These are phyloP conservation scores for Ctena decussata DNA, from an alignment of 2,888 invertebrate species.

Conservation along the genomic window DNA sequence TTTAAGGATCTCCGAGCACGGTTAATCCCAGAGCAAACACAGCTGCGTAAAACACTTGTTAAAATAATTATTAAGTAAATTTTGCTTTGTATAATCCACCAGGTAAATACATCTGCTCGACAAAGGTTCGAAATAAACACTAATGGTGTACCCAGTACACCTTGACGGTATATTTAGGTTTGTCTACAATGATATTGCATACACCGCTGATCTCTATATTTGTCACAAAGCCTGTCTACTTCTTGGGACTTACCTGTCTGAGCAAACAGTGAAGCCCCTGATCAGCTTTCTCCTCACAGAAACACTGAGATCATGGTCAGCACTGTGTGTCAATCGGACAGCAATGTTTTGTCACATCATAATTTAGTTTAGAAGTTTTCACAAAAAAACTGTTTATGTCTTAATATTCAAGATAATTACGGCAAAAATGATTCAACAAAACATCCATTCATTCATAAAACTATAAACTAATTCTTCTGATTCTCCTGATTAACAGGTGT, in stretches of 20 bases:
- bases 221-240: neutral
- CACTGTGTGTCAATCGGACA: no score
- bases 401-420: no score
- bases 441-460: neutral
- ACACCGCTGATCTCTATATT: constrained; percentile 2
- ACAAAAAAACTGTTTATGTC: no score
- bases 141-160: neutral
- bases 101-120: neutral
- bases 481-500: neutral
- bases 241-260: no score
- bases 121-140: constrained; percentile 5
- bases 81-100: neutral
- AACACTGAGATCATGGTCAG: no score
- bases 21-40: neutral
- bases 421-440: neutral
- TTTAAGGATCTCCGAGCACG: neutral
- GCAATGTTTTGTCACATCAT: no score
- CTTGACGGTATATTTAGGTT: neutral
- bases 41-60: neutral
- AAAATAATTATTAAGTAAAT: neutral
- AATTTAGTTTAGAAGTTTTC: no score
- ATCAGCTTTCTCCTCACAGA: no score
- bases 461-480: neutral
- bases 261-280: no score
- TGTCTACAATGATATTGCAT: neutral